A percentile compares a stretch with the other conserved stretches of the same genome.
phyloP scores from a whole-genome alignment of 2,797 vertebrate species.

The Phrynocephalus forsythii region DNA sequence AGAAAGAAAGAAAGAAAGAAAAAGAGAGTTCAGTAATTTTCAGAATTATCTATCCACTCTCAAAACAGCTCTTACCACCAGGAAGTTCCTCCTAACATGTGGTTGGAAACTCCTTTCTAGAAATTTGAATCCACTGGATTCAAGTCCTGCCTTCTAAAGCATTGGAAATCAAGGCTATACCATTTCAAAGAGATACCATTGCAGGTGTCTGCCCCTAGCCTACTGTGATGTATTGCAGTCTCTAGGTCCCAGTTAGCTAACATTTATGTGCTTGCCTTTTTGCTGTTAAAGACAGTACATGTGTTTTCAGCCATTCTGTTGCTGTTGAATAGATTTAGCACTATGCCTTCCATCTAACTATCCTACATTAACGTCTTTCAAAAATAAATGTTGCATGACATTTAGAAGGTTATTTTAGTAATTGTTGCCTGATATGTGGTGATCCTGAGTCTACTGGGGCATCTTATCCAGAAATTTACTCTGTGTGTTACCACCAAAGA shows the following conservation, averaged over 20 bases:
- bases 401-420: neutral
- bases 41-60: no score
- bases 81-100: no score
- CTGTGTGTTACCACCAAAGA: neutral
- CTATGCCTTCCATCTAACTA: neutral
- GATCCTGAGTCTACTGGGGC: neutral
- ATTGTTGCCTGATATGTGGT: neutral
- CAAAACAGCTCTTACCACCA: no score
- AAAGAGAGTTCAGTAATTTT: no score
- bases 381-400: neutral
- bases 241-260: neutral
- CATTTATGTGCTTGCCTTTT: neutral
- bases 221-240: neutral
- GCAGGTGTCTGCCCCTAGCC: no score
- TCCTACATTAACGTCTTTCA: no score
- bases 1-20: no score
- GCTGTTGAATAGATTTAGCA: neutral
- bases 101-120: no score
- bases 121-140: no score
- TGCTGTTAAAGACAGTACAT: neutral
- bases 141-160: no score
- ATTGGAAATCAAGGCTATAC: no score
- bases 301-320: accelerated
- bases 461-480: neutral
- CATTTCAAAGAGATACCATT: no score